Base-by-base conservation (phyloP, 2,113 vertebrate species). In the Chloropsis cyanopogon region DNA sequence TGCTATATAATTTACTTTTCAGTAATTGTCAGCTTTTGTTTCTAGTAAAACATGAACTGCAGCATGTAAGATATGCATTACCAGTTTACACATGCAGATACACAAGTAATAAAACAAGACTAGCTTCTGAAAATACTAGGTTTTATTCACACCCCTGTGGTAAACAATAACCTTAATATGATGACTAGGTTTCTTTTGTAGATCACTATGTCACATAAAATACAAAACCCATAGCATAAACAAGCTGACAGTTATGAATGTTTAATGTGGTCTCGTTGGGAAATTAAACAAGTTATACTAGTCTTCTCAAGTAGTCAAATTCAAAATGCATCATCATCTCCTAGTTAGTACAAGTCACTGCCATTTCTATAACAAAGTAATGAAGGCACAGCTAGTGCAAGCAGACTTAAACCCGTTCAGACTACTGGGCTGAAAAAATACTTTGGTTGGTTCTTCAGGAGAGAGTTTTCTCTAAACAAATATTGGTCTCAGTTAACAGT, bases 371-470 rank as follows among this genome's bases (percentile, higher is more conserved):
- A 97, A 98, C 97, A 97, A 97, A 97, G 90, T 97, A 98, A 98
- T 97, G 94, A 98, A 98, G 97, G 97, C 97, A 98, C 97, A 95
- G 79, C 97, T 97, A 98, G 96, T 97, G 96, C 97, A 97, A 98
- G 97, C 95, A 91, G 84, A 97, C 93, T 97, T 96, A 97, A 97
- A 98, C 93, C 94, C 97, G 89, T 96, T 97, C 96, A 97, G 92
- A 96, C 93, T 97, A 98, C 92, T 97, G 97, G 97, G 96, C 76
- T 95, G 88, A 96, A 96, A 88, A 97, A 97, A 97, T 97, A 98
- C 96, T 98, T 98, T 98, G 98, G 95, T 96, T 96, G 97, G 97
- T 98, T 98, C 97, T 98, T 98, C 96, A 97, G 96, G 96, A 97
- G 95, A 96, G 95, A 95, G 91, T 97, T 95, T 82, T 94, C 86